These are phyloP conservation scores for Ranitomeya variabilis DNA, from an alignment of 2,113 vertebrate species.

Conservation along the genomic window DNA sequence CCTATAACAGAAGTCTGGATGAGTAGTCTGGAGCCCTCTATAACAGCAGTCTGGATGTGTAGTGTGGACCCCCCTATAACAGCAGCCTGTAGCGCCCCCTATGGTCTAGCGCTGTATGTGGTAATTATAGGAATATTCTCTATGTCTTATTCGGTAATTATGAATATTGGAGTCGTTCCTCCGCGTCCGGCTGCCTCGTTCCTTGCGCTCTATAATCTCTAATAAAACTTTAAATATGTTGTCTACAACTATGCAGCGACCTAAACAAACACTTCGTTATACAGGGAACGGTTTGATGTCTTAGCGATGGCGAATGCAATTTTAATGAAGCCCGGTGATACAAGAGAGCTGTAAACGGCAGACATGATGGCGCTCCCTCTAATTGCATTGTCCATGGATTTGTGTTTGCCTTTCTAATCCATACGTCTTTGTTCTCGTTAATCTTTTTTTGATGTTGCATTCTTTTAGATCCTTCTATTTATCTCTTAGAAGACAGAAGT, in stretches of 20 bases:
- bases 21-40: background rate
- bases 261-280: slow-evolving; percentile 16
- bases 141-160: too few relatives aligned
- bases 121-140: too few relatives aligned
- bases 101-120: too few relatives aligned
- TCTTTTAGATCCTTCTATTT: slow-evolving; percentile 52
- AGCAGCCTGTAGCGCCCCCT: too few relatives aligned
- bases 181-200: background rate
- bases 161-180: background rate
- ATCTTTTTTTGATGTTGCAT: slow-evolving; percentile 42
- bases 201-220: background rate
- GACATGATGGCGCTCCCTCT: background rate
- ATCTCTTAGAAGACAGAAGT: slow-evolving; percentile 31
- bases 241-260: background rate
- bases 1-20: background rate
- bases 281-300: slow-evolving; percentile 3
- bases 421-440: slow-evolving; percentile 46
- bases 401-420: slow-evolving; percentile 39
- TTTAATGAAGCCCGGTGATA: slow-evolving; percentile 5
- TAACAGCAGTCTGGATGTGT: too few relatives aligned
- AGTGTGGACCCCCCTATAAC: too few relatives aligned
- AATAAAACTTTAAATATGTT: background rate
- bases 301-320: background rate
- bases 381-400: slow-evolving; percentile 37
- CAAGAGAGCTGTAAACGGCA: background rate